phyloP scores from a whole-genome alignment of 2,888 invertebrate genomes.

The Chloroclystis v-ata region DNA sequence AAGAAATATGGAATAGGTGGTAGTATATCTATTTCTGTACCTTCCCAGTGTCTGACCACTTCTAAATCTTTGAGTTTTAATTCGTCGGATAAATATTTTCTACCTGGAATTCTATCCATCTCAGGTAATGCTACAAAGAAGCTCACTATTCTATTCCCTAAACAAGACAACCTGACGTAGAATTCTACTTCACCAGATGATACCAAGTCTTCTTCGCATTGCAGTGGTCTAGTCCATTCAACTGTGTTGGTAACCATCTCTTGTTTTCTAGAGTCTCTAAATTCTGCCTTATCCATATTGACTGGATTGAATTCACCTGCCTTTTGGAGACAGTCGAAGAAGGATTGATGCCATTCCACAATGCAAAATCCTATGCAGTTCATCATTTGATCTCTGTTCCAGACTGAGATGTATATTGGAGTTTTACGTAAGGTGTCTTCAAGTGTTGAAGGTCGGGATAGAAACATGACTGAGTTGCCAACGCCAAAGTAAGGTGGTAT shows the following conservation, averaged over 20 bases:
- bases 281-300: slow-evolving; percentile 62
- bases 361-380: slow-evolving; percentile 60
- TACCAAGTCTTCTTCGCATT: slow-evolving; percentile 68
- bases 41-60: slow-evolving; percentile 70
- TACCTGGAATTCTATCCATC: slow-evolving; percentile 67
- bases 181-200: slow-evolving; percentile 66
- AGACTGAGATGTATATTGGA: slow-evolving; percentile 64
- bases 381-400: slow-evolving; percentile 68
- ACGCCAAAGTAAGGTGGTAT: slow-evolving; percentile 71
- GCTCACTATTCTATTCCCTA: slow-evolving; percentile 62
- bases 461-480: slow-evolving; percentile 64
- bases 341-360: slow-evolving; percentile 63
- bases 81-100: slow-evolving; percentile 64
- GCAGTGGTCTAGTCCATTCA: slow-evolving; percentile 51
- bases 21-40: slow-evolving; percentile 58
- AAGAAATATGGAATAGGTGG: slow-evolving; percentile 68
- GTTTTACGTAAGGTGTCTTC: slow-evolving; percentile 59
- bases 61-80: slow-evolving; percentile 65
- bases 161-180: slow-evolving; percentile 57
- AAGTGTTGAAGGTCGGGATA: slow-evolving; percentile 62
- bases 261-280: slow-evolving; percentile 51
- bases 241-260: slow-evolving; percentile 66
- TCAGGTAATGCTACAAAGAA: slow-evolving; percentile 64
- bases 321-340: slow-evolving; percentile 54
- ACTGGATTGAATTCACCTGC: slow-evolving; percentile 58